Evolutionary conservation across 2,888 invertebrate genomes (phyloP), one percentile per base, ranked within the genome.

Genomic region (Bellardia pandia): DNA sequence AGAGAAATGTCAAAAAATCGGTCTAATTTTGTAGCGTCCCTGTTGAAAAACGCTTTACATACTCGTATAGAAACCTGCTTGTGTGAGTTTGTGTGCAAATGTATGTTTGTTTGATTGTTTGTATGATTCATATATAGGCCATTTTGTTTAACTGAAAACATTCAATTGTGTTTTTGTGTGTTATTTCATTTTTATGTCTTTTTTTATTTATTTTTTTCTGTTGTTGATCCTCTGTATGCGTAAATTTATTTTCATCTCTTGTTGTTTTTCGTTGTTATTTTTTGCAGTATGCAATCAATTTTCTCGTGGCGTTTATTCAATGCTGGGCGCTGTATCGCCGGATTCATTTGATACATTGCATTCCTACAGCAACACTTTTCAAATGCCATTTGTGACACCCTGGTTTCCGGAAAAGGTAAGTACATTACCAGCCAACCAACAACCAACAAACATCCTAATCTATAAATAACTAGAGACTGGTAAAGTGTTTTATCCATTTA

Each of bases 311-410:
- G 98, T 98, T 77, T 97, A 96, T 92, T 96, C 98, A 0, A 97
- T 98, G 97, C 94, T 98, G 90, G 98, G 98, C 8, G 98, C 98
- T 11, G 98, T 98, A 64, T 97, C 97, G 76, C 97, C 98, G 56
- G 98, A 98, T 92, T 98, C 98, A n/a, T 98, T 98, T 93, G 98
- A 98, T 94, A 98, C 98, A 6, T 95, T 98, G 75, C 98, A 98
- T 93, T 98, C 98, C 30, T 98, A 98, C 94, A 97, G 97, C 91
- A 98, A 98, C 94, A 98, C 98, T 74, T 98, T 98, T 93, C 98
- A 98, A 94, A 97, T 98, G 97, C 98, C 98, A 56, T 98, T 98
- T 93, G 96, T 98, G 88, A 98, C 98, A 66, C 98, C 98, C 14
- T 98, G 98, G 97, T 98, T 98, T 92, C 98, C 98, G 0, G 98